phyloP scores from a whole-genome alignment of 2,797 vertebrate genomes.

The Clarias pachynema region DNA sequence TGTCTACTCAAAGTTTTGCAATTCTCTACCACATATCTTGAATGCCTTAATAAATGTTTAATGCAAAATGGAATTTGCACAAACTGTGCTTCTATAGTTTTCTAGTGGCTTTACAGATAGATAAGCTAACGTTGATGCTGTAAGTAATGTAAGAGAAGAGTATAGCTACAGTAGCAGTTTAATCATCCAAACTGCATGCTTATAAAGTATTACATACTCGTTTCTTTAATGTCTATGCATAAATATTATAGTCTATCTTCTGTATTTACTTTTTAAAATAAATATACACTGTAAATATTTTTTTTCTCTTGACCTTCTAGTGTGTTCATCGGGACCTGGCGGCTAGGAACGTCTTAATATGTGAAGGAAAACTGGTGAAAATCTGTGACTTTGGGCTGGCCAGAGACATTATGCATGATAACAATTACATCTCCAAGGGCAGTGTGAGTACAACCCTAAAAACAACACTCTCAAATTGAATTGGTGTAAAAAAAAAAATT shows the following conservation, averaged over 20 bases:
- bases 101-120: background rate
- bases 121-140: background rate
- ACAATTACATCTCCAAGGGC: slow-evolving; percentile 99
- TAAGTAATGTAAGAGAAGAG: background rate
- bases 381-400: slow-evolving; percentile 98
- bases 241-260: background rate
- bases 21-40: background rate
- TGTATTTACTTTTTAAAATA: background rate
- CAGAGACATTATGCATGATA: slow-evolving; percentile 96
- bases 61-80: background rate
- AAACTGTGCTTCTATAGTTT: background rate
- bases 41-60: background rate
- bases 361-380: slow-evolving; percentile 97
- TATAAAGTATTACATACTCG: background rate
- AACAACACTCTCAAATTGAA: background rate
- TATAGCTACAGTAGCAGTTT: background rate
- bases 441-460: slow-evolving; percentile 80
- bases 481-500: background rate
- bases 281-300: background rate
- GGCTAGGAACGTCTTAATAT: slow-evolving; percentile 95
- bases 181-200: background rate
- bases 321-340: slow-evolving; percentile 97
- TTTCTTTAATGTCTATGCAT: background rate
- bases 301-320: slow-evolving; percentile 65
- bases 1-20: background rate